These are phyloP conservation scores for Clarias pachynema DNA, from an alignment of 2,797 vertebrate species.

Conservation along the genomic window DNA sequence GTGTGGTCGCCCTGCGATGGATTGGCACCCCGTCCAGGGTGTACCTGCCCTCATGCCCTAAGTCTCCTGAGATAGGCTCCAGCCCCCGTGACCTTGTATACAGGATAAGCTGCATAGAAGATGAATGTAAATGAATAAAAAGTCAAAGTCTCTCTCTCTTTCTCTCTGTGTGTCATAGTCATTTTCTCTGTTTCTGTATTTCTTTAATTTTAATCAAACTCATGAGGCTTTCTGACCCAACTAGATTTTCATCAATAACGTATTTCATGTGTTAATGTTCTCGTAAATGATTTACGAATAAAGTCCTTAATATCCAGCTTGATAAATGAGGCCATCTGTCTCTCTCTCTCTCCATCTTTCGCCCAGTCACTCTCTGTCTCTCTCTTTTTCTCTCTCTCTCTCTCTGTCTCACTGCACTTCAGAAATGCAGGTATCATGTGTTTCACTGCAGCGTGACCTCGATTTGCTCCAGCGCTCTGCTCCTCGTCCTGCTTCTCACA, in stretches of 20 bases:
- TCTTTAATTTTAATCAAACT: not conserved
- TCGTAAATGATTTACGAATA: not conserved
- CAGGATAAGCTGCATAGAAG: too few relatives aligned
- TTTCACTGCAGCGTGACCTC: conserved; percentile 51
- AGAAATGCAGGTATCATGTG: conserved; percentile 43
- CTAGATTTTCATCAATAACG: not conserved
- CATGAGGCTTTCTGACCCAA: not conserved
- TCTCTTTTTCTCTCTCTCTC: not conserved
- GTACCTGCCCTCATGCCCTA: too few relatives aligned
- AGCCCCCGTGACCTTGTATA: too few relatives aligned
- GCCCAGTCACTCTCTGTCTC: not conserved
- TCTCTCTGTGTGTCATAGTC: not conserved
- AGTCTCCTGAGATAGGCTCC: too few relatives aligned
- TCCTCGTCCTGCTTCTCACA: conserved; percentile 34
- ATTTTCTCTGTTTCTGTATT: not conserved
- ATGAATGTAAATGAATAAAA: too few relatives aligned
- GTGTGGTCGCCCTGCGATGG: too few relatives aligned
- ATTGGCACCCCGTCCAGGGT: too few relatives aligned
- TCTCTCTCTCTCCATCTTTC: not conserved
- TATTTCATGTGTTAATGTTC: conserved; percentile 1
- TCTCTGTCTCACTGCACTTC: not conserved
- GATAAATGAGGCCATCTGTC: not conserved
- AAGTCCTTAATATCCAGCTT: not conserved
- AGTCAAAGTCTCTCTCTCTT: not conserved
- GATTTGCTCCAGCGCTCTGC: conserved; percentile 47